These are phyloP conservation scores for Scolopax rusticola DNA, from an alignment of 2,797 vertebrate species.

Conservation along the genomic window DNA sequence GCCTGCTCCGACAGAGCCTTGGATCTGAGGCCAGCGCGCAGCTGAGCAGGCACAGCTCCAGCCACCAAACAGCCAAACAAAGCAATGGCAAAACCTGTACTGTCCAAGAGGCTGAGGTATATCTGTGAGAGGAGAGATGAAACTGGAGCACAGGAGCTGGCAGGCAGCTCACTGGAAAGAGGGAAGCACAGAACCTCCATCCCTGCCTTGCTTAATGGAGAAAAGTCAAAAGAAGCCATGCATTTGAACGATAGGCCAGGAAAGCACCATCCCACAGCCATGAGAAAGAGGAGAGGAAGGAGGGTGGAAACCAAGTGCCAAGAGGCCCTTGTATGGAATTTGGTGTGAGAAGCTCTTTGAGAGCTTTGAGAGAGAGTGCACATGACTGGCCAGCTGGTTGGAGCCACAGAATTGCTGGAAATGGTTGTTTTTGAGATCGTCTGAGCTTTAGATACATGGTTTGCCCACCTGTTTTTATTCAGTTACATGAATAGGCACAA, in stretches of 20 bases:
- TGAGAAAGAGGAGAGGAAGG: background rate
- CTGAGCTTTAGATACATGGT: background rate
- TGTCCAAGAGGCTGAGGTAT: background rate
- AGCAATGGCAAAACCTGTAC: background rate
- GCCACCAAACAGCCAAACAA: background rate
- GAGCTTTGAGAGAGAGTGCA: background rate
- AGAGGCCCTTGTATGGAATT: background rate
- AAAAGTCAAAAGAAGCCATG: background rate
- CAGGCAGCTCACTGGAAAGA: background rate
- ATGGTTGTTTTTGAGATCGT: background rate
- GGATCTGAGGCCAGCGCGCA: background rate
- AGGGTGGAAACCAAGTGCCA: background rate
- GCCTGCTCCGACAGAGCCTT: background rate
- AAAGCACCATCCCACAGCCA: background rate
- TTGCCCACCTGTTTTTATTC: background rate
- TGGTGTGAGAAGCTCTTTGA: background rate
- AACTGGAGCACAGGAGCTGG: background rate
- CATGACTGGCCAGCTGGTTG: background rate
- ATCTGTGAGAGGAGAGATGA: background rate
- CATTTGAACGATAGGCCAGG: background rate
- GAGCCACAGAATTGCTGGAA: background rate
- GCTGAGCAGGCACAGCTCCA: conserved; percentile 17
- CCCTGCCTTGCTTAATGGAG: background rate
- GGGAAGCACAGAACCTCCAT: background rate
- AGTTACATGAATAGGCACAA: background rate